These are phyloP conservation scores for Urechis unicinctus DNA, from an alignment of 2,888 invertebrate species.

Conservation along the genomic window DNA sequence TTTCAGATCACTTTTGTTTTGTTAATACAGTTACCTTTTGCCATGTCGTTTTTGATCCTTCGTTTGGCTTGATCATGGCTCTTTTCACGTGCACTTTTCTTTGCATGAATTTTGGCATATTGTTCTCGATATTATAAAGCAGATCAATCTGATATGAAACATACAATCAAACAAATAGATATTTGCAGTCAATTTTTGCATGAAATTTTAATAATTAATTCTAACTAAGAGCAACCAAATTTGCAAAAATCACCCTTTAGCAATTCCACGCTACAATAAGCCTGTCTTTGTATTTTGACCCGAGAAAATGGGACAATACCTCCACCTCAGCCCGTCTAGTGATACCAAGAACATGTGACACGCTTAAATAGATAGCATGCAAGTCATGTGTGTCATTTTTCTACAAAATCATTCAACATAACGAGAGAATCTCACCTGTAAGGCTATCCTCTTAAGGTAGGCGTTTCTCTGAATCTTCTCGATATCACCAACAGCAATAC, in stretches of 20 bases:
- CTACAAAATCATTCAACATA: too few species aligned
- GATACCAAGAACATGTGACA: too few species aligned
- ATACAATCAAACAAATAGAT: background rate
- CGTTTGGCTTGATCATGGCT: constrained; percentile 23
- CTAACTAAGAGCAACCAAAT: too few species aligned
- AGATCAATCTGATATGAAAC: constrained; percentile 20
- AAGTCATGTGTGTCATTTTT: too few species aligned
- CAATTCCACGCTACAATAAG: too few species aligned
- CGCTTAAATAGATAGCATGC: too few species aligned
- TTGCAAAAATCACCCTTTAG: too few species aligned
- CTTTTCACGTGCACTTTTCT: constrained; percentile 14
- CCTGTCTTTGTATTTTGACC: too few species aligned
- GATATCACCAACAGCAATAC: constrained; percentile 44
- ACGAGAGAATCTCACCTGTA: constrained; percentile 26
- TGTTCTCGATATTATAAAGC: constrained; percentile 24
- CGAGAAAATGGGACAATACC: too few species aligned
- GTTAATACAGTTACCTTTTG: constrained; percentile 9
- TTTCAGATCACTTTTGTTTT: background rate
- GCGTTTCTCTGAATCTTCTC: constrained; percentile 38
- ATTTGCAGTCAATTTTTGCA: background rate
- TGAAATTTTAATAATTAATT: too few species aligned
- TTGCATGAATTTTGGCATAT: constrained; percentile 24
- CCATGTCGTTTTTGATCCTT: constrained; percentile 8
- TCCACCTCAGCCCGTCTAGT: too few species aligned
- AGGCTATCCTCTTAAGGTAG: constrained; percentile 32